Base-by-base conservation (phyloP, 2,888 invertebrate genomes). In the Nomada ruficornis region DNA sequence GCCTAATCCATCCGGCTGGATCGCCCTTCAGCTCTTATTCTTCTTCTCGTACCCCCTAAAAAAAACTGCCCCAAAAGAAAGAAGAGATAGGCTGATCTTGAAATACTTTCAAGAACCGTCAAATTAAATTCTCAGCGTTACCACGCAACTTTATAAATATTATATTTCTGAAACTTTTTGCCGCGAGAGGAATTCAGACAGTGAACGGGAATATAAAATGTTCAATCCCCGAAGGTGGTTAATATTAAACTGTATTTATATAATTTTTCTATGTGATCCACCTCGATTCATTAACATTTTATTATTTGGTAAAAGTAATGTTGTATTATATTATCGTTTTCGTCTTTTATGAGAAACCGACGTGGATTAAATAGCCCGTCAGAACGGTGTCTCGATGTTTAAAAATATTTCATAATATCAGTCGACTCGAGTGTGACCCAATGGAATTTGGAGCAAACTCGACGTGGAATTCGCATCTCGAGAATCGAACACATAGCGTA, bases 1-100 rank as follows among this genome's bases (percentile, higher is more conserved):
- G 63, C 81, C 82, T 85, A 88, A 88, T 86, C 78, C 83, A 78
- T 69, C 82, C 69, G 55, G 69, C 64, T 71, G 80, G 68, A 75
- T 85, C 85, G 77, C 80, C 74, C 68, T 73, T 59, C 76, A 67
- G 36, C 52, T 76, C 57, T 65, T 65, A 79, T 83, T 47, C 77
- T 68, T 75, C 80, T 55, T 68, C 59, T 55, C 47, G 36, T 65
- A 44, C 23, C 36, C 63, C 42, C 52, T 50, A 11, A 64, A 77
- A 71, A 50, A 73, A 63, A 73, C 52, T n/a, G 26, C 1, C 13
- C 2, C 11, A 26, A 26, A 36, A 54, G 15, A 9, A 42, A 13
- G 9, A 29, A 10, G 26, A 29, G 57, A 71, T 26, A 52, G 42
- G 18, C 71, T 13, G 50, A 18, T n/a, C 26, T 36, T 50, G 59